Conservation (phyloP, 1,140 invertebrate species). For the Coptotermes formosanus region DNA sequence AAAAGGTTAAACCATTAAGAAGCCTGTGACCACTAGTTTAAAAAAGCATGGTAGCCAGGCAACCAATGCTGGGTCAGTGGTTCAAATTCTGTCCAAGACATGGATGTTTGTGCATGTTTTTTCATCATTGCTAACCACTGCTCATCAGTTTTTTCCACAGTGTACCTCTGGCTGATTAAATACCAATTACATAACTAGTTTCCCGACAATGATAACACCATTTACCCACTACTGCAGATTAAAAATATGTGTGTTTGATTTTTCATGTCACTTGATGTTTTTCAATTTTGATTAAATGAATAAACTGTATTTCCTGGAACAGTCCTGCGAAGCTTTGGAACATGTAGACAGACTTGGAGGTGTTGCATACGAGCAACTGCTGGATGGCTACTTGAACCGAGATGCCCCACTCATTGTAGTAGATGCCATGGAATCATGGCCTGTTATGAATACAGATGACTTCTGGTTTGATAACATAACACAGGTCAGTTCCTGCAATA, state of each 20-base stretch:
- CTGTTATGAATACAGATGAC: conserved; percentile 58
- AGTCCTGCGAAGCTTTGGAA: conserved; percentile 64
- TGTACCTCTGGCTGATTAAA: not conserved
- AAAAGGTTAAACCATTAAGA: too few species aligned
- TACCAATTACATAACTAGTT: not conserved
- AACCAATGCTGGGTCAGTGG: too few species aligned
- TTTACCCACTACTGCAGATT: not conserved
- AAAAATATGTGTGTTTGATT: not conserved
- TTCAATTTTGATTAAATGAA: conserved; percentile 29
- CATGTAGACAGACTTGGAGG: conserved; percentile 62
- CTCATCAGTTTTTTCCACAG: too few species aligned
- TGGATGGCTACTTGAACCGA: conserved; percentile 64
- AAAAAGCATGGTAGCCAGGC: too few species aligned
- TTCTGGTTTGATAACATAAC: conserved; percentile 69
- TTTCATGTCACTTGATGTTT: not conserved
- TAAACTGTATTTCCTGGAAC: conserved; percentile 40
- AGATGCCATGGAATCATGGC: conserved; percentile 70
- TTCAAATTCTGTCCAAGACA: too few species aligned
- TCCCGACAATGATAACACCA: not conserved
- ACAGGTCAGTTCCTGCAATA: conserved; percentile 49
- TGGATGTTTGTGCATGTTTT: too few species aligned
- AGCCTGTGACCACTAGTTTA: too few species aligned
- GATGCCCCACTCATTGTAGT: conserved; percentile 71
- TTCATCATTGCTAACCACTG: too few species aligned
- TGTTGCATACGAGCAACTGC: conserved; percentile 60